Evolutionary conservation across 2,797 vertebrate genomes (phyloP).

Genomic region (Capromys pilorides): DNA sequence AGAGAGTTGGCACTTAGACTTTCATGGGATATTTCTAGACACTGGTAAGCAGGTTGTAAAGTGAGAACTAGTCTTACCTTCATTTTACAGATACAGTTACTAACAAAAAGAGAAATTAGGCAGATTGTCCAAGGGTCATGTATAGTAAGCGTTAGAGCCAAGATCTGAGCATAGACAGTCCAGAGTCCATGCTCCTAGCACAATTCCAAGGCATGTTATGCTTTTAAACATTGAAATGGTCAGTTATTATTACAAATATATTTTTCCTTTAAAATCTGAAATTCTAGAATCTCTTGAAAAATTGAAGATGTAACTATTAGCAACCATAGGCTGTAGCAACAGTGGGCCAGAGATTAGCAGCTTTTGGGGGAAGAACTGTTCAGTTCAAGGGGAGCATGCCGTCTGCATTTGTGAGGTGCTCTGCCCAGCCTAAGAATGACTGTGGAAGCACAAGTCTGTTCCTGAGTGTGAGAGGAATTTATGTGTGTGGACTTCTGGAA

Average conservation of each 20-base stretch:
- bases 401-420: not conserved
- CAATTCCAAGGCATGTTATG: not conserved
- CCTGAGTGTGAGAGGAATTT: not conserved
- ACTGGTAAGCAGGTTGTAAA: not conserved
- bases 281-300: constrained; percentile 21
- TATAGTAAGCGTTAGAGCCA: not conserved
- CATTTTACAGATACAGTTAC: not conserved
- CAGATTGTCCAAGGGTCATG: not conserved
- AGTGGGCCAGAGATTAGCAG: not conserved
- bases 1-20: not conserved
- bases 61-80: not conserved
- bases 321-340: not conserved
- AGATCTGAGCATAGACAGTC: not conserved
- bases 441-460: not conserved
- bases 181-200: not conserved
- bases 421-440: not conserved
- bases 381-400: fast-evolving
- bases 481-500: not conserved
- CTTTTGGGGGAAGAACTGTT: not conserved
- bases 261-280: constrained; percentile 23
- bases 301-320: not conserved
- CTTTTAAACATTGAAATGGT: not conserved
- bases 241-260: not conserved
- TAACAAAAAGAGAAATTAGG: not conserved
- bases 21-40: not conserved